Evolutionary conservation across 1,140 invertebrate genomes (phyloP).

Genomic region (Stegodyphus dumicola): DNA sequence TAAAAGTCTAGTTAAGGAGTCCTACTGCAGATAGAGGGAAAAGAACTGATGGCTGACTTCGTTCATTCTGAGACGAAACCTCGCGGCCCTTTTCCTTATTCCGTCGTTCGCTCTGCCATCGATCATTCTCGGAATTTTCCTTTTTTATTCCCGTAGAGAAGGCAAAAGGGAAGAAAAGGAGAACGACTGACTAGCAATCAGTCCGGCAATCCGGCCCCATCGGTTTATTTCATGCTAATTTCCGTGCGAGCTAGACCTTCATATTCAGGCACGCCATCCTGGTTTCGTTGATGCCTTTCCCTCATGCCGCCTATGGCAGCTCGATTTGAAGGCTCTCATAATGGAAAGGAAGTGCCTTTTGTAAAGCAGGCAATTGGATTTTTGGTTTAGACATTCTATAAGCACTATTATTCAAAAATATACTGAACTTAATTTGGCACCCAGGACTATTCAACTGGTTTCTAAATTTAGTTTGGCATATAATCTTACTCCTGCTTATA

Average conservation of each 20-base stretch:
- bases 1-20: slow-evolving; percentile 15
- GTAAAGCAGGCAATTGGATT: background rate
- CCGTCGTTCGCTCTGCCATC: slow-evolving; percentile 17
- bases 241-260: slow-evolving; percentile 18
- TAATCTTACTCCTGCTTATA: too few relatives aligned
- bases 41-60: background rate
- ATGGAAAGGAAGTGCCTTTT: background rate
- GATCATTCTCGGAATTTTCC: slow-evolving; percentile 5
- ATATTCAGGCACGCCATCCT: slow-evolving; percentile 29
- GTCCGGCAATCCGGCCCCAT: slow-evolving; percentile 23
- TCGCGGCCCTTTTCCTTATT: background rate
- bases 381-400: too few relatives aligned
- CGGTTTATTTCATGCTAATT: slow-evolving; percentile 51
- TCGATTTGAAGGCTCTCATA: background rate
- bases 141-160: background rate
- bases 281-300: slow-evolving; percentile 16
- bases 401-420: too few relatives aligned
- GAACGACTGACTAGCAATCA: slow-evolving; percentile 26
- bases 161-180: background rate
- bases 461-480: too few relatives aligned
- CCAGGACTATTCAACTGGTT: too few relatives aligned
- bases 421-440: too few relatives aligned
- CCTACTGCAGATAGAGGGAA: background rate
- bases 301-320: background rate
- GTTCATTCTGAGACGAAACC: background rate